Percentiles rank a stretch among this genome's conserved stretches.
Conservation (phyloP, 2,113 vertebrate species). For the Elanoides forficatus region DNA sequence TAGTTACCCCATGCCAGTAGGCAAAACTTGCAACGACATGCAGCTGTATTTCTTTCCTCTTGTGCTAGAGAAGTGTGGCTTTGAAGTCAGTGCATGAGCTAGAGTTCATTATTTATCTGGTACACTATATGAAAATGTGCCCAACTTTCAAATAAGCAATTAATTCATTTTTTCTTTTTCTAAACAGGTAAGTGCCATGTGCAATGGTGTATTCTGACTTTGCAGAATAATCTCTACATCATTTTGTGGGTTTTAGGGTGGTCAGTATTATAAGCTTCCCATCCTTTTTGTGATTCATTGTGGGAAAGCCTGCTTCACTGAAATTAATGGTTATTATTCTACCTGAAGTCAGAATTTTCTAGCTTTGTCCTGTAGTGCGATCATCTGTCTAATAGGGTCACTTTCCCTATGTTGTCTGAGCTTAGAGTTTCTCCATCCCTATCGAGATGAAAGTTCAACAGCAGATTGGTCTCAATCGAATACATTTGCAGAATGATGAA, state of each 20-base stretch:
- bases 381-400: background rate
- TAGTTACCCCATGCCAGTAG: rapidly evolving
- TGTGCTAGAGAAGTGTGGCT: background rate
- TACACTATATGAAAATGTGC: background rate
- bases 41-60: background rate
- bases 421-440: background rate
- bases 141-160: background rate
- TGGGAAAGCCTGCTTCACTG: background rate
- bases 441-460: background rate
- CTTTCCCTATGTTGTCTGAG: background rate
- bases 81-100: background rate
- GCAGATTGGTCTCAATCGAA: background rate
- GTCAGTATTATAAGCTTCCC: background rate
- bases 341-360: background rate
- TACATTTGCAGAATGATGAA: background rate
- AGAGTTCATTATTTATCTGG: background rate
- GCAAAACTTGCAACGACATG: background rate
- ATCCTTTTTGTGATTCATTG: background rate
- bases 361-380: background rate
- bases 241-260: background rate
- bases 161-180: background rate
- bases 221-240: background rate
- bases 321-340: background rate
- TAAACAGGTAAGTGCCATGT: background rate
- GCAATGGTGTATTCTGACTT: background rate